These are phyloP conservation scores for Boloria euphrosyne DNA, from an alignment of 2,888 invertebrate genomes.

Conservation along the genomic window DNA sequence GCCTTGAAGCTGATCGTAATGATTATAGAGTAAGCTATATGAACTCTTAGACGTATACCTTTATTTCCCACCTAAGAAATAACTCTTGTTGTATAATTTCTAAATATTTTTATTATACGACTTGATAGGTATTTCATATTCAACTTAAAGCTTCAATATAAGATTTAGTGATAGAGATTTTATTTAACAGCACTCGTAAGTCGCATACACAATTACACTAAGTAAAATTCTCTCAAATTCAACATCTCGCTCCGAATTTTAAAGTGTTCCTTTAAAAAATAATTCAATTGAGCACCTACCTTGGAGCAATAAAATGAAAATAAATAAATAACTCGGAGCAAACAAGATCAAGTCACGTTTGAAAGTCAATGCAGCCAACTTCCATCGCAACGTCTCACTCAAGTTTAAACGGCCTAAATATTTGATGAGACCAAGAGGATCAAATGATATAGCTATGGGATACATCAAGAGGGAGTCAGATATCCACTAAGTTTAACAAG, in stretches of 20 bases:
- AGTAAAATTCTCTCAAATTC: slow-evolving; percentile 25
- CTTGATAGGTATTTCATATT: not conserved
- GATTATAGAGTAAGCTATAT: no score
- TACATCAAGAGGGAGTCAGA: slow-evolving; percentile 60
- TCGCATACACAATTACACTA: slow-evolving; percentile 13
- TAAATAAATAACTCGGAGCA: slow-evolving; percentile 45
- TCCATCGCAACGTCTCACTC: slow-evolving; percentile 60
- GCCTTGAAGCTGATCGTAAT: no score
- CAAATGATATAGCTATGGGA: slow-evolving; percentile 70
- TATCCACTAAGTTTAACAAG: slow-evolving; percentile 70
- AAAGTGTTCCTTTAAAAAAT: slow-evolving; percentile 34
- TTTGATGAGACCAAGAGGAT: slow-evolving; percentile 77
- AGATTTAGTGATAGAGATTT: not conserved
- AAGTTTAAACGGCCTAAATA: slow-evolving; percentile 76
- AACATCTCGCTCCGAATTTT: slow-evolving; percentile 31
- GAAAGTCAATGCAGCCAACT: slow-evolving; percentile 56
- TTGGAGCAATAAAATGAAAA: slow-evolving; percentile 41
- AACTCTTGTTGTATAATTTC: not conserved
- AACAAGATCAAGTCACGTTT: slow-evolving; percentile 51
- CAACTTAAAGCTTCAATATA: not conserved
- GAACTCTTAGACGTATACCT: no score
- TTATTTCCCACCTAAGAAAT: no score
- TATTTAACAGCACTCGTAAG: slow-evolving; percentile 10
- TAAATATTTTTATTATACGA: not conserved
- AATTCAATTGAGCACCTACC: slow-evolving; percentile 34